Evolutionary conservation across 2,797 vertebrate species (phyloP).

Genomic region (Mustela erminea): DNA sequence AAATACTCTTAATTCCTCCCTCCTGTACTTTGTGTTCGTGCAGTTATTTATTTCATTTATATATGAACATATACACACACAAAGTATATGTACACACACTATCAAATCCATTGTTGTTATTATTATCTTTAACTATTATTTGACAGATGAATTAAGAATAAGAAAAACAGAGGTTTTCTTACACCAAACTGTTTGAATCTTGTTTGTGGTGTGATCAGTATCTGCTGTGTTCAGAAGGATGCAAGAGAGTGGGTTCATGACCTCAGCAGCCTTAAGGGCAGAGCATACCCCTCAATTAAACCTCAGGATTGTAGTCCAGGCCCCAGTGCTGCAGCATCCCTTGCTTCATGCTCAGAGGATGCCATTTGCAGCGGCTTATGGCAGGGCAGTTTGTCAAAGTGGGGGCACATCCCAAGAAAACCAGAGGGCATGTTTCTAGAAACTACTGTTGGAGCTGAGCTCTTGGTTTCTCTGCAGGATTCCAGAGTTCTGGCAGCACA

Average conservation of each 20-base stretch:
- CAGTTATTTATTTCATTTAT: not conserved
- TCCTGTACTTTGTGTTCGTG: not conserved
- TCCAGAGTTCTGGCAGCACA: not conserved
- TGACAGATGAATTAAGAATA: not conserved
- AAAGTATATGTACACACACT: not conserved
- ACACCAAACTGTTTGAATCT: constrained; percentile 78
- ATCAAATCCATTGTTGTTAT: not conserved
- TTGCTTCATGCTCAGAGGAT: not conserved
- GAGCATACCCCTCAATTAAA: not conserved
- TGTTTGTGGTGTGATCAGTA: constrained; percentile 40
- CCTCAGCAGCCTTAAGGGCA: constrained; percentile 76
- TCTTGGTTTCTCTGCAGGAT: not conserved
- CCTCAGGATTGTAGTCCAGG: fast-evolving
- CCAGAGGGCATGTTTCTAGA: not conserved
- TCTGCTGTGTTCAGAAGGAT: constrained; percentile 61
- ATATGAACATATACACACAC: not conserved
- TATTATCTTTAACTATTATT: not conserved
- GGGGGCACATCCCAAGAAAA: not conserved
- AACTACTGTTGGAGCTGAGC: not conserved
- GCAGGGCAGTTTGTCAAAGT: not conserved
- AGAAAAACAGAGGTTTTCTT: constrained; percentile 65
- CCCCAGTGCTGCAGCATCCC: not conserved
- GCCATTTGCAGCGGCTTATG: too few relatives aligned
- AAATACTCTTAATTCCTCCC: not conserved
- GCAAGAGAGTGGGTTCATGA: not conserved